These are phyloP conservation scores for Strix uralensis DNA, from an alignment of 2,113 vertebrate species.

Conservation along the genomic window DNA sequence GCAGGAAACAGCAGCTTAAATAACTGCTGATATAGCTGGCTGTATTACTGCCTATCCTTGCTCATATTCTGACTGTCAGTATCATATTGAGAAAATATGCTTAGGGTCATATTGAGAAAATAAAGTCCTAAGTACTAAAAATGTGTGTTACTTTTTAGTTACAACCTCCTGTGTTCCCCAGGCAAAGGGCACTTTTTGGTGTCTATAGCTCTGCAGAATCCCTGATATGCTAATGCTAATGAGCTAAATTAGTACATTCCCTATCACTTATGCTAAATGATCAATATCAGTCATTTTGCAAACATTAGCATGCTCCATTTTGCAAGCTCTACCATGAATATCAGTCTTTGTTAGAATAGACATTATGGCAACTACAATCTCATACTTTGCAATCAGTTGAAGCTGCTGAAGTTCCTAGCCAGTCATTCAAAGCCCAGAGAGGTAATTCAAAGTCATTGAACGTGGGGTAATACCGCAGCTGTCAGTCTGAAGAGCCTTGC, in stretches of 20 bases:
- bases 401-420: background rate
- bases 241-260: background rate
- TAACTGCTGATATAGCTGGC: background rate
- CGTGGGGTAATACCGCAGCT: background rate
- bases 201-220: background rate
- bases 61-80: background rate
- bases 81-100: background rate
- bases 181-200: background rate
- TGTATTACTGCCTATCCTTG: background rate
- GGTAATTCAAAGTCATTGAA: no score
- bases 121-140: background rate
- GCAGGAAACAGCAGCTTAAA: background rate
- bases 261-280: background rate
- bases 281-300: background rate
- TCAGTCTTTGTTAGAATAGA: background rate
- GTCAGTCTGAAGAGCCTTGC: background rate
- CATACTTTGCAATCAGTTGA: background rate
- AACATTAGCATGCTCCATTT: background rate
- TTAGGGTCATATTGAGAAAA: background rate
- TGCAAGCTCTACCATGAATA: background rate
- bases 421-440: background rate
- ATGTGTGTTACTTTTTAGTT: background rate
- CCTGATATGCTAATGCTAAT: background rate
- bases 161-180: background rate
- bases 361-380: background rate